phyloP scores from a whole-genome alignment of 64 coral and sea anemone species.

The Porites lutea region DNA sequence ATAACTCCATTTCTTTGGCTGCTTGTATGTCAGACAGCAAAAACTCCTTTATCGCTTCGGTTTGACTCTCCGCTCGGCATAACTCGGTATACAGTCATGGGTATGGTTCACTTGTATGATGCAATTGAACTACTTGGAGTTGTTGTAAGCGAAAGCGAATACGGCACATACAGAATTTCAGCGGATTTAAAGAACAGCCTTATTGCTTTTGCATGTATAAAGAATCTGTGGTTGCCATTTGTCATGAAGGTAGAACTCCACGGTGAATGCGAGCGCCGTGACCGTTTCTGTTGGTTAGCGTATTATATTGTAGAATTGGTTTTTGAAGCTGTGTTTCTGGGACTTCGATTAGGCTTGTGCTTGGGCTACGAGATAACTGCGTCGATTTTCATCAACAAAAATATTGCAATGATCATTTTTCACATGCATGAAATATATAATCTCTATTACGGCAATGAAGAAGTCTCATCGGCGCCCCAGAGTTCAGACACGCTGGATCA shows the following conservation, averaged over 20 bases:
- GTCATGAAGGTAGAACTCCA: neutral
- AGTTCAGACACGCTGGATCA: too few relatives aligned
- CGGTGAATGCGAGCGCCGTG: too few relatives aligned
- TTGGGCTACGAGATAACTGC: neutral
- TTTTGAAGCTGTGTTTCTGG: neutral
- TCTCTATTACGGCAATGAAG: neutral
- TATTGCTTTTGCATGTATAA: conserved; percentile 26
- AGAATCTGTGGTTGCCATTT: neutral
- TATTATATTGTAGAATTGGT: neutral
- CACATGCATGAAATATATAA: neutral
- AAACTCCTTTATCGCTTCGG: neutral
- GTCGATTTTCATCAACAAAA: conserved; percentile 26
- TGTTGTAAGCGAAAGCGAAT: neutral
- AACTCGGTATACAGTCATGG: neutral
- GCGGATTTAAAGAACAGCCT: neutral
- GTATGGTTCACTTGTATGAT: neutral
- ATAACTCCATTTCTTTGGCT: neutral
- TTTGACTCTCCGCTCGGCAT: neutral
- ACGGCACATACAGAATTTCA: neutral
- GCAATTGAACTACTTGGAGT: conserved; percentile 18
- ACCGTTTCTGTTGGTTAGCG: too few relatives aligned
- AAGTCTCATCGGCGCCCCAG: neutral
- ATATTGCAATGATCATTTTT: neutral
- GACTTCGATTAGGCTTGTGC: conserved; percentile 12
- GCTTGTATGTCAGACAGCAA: neutral